Base-by-base conservation (phyloP, 2,797 vertebrate species). In the Kryptolebias ocellatus region DNA sequence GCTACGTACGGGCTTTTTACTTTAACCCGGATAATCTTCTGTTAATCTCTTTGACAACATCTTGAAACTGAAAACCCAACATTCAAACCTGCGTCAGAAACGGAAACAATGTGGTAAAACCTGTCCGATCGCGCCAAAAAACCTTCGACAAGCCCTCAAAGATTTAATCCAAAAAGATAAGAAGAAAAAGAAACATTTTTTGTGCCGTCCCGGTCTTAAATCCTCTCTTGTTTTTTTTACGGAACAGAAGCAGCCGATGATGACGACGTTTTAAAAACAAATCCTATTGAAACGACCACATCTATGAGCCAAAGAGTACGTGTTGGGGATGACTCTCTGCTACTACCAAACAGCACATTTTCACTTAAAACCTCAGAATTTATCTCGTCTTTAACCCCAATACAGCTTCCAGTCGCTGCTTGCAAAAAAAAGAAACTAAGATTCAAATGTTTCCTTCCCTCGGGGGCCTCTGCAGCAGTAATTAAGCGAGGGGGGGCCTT, bases 361-460 rank as follows among this genome's bases (percentile, higher is more conserved):
- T 14, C 11, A 47, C 15, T 34, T 9, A 15, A 51, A 50, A 37
- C 34, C 5, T 49, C 31, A 28, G 28, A 50, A 60, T 52, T 10
- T 29, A 5, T 51, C 28, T 5, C 20, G 49, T 9, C 1, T 24
- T 50, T 64, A 31, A 24, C 59, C 47, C 54, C 55, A 24, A 2
- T 24, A 24, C 20, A 24, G 20, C 20, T 24, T 64, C 53, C 64
- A 10, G n/a, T 71, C 59, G 53, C 28, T 71, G 6, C 24, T 58
- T 24, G 65, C 27, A 54, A 28, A 55, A 74, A 55, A 64, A 65
- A 73, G 58, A 79, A 53, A 77, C 54, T 66, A 52, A 73, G 63
- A 79, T 75, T 78, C 56, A 77, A 71, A 76, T 47, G 64, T 53
- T 71, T 61, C 56, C 28, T 74, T 53, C 65, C 61, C 50, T 67